Base-by-base conservation (phyloP, 2,113 vertebrate genomes). In the Neolamprologus falcicula region DNA sequence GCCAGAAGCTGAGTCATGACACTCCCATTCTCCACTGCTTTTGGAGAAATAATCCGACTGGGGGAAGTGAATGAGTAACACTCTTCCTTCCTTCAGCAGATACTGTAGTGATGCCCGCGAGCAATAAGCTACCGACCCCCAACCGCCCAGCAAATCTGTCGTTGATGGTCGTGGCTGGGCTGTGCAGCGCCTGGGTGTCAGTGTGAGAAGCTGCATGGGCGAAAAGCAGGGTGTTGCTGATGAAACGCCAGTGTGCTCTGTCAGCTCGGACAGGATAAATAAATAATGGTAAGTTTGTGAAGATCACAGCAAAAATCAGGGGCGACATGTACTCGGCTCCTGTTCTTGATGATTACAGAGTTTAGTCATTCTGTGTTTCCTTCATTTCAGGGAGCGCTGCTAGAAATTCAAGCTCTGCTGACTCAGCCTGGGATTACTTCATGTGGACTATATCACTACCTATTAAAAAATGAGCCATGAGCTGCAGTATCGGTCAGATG, bases 1-100 rank as follows among this genome's bases (percentile, higher is more conserved):
- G 91, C 92, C 93, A 92, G 92, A 83, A 93, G 93, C 92, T 95
- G 93, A 95, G 94, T 95, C 93, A 95, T 95, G 93, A 93, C 88
- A 79, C 91, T 86, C 86, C 89, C 68, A 80, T 83, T 90, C 87
- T 83, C 57, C 31, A 16, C 81, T 52, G 88, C 71, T 80, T 93
- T 89, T 83, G 82, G 89, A 90, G 90, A 76, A 89, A 88, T 66
- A 79, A 85, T 90, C 80, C 45, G 86, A 87, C 87, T 82, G 61
- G 53, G 55, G 81, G 53, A 45, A 82, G 82, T 55, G 86, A 86
- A 68, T 89, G 89, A 93, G 61, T 54, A 90, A 85, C 35, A 6
- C 80, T 86, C 28, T 50, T 10, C 86, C 73, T 76, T 90, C 81
- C 55, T 84, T 83, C 68, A 63, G 82, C 76, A 87, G 78, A 85